Base-by-base conservation (phyloP, 2,888 invertebrate genomes). In the Sphaeridia pumilis region DNA sequence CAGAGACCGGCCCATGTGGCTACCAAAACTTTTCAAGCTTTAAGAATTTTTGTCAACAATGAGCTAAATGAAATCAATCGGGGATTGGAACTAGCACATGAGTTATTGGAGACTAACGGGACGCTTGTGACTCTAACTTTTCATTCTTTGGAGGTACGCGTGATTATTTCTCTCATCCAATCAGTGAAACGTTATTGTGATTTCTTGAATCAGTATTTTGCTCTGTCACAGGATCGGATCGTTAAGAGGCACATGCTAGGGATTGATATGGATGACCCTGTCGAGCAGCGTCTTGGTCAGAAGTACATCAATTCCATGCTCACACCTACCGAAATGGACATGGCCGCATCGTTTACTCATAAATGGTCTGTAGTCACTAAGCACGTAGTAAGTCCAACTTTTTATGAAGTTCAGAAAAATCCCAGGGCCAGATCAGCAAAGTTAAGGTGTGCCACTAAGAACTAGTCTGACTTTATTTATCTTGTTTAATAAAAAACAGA, bases 11-110 rank as follows among this genome's bases (percentile, higher is more conserved):
- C 83, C 2, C 90, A 93, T 66, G 78, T 79, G 55, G 94, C 93
- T 0, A 93, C 92, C 0, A 92, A 89, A 75, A 82, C 88, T 0
- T 95, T 95, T 72, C 83, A 92, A 74, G 94, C 94, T 0, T 70
- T 95, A 57, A 76, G 95, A 56, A 94, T 95, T 66, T 93, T 95
- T 71, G 87, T 95, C 0, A 95, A 95, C 69, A 87, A 95, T 70
- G 95, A 95, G 73, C 72, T 95, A 1, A 95, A 95, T 70, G 93
- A 95, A 75, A 78, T 95, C 1, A 87, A 93, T 73, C 87, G 85
- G 69, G 93, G 81, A 0, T 78, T 95, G 71, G 69, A 86, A 24
- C 66, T 90, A 50, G 84, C 90, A 0, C 78, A 82, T 52, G 54
- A 76, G 67, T 85, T 80, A 67, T 75, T 95, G 22, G 87, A 85